Percentiles rank a stretch among this genome's conserved stretches.
Evolutionary conservation across 2,797 vertebrate species (phyloP).

Genomic region (Neosilurus hyrtlii): DNA sequence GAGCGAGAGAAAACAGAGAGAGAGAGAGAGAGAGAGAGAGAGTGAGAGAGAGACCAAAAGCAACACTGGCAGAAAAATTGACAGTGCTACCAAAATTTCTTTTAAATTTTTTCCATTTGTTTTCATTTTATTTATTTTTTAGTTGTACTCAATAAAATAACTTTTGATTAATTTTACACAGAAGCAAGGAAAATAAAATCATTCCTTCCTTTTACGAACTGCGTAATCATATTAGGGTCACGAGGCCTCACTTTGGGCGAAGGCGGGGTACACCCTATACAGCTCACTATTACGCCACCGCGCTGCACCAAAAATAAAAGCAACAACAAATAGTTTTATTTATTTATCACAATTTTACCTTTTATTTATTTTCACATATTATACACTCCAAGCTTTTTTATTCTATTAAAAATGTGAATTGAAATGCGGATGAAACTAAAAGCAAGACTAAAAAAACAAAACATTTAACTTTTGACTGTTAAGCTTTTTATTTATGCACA

Average conservation of each 20-base stretch:
- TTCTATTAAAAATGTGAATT: neutral
- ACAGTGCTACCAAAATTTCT: neutral
- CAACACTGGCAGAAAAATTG: slow-evolving; percentile 3
- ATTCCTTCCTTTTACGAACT: no score
- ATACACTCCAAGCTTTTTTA: no score
- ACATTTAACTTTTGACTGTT: neutral
- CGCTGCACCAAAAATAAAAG: neutral
- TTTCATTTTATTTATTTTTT: neutral
- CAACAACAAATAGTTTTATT: neutral
- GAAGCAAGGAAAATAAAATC: neutral
- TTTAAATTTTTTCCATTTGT: neutral
- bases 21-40: neutral
- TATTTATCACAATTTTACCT: neutral
- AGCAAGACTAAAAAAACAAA: neutral
- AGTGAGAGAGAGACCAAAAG: slow-evolving; percentile 26
- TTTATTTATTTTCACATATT: neutral
- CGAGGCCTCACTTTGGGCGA: no score
- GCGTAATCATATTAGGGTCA: no score
- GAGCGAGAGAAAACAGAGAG: slow-evolving; percentile 33
- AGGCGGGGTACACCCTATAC: no score
- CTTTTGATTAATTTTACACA: neutral
- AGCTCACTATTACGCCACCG: no score
- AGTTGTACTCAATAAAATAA: neutral
- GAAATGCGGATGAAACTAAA: neutral
- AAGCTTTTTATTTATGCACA: neutral